Evolutionary conservation across 2,797 vertebrate species (phyloP).

Genomic region (Coendou prehensilis): DNA sequence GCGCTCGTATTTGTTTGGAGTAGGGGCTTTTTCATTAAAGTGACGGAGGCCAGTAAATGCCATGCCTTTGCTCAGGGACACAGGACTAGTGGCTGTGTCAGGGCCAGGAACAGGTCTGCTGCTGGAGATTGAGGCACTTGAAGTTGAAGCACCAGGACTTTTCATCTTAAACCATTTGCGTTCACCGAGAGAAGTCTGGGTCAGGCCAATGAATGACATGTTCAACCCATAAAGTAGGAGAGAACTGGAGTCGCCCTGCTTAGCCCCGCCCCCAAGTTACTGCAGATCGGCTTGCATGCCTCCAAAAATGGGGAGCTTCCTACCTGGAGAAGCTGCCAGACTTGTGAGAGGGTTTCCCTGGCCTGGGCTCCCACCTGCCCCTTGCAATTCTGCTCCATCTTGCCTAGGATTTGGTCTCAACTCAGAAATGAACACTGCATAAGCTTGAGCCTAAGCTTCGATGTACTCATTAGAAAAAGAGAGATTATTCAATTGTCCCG

Average conservation of each 20-base stretch:
- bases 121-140: not conserved
- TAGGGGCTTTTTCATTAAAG: slow-evolving; percentile 89
- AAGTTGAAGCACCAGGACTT: not conserved
- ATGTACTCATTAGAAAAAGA: not conserved
- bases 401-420: not conserved
- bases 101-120: slow-evolving; percentile 27
- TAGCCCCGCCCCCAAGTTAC: not conserved
- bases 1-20: slow-evolving; percentile 86
- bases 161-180: not conserved
- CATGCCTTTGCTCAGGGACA: slow-evolving; percentile 74
- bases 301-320: not conserved
- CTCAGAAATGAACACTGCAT: not conserved
- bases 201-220: not conserved
- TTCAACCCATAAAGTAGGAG: not conserved
- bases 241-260: not conserved
- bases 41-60: slow-evolving; percentile 83
- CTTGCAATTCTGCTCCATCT: not conserved
- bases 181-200: not conserved
- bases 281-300: not conserved
- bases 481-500: not conserved
- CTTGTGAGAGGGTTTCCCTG: not conserved
- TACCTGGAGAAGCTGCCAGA: not conserved
- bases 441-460: not conserved
- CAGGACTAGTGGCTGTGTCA: slow-evolving; percentile 69
- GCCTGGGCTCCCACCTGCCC: not conserved